These are phyloP conservation scores for Zapornia atra DNA, from an alignment of 2,113 vertebrate species.

Conservation along the genomic window DNA sequence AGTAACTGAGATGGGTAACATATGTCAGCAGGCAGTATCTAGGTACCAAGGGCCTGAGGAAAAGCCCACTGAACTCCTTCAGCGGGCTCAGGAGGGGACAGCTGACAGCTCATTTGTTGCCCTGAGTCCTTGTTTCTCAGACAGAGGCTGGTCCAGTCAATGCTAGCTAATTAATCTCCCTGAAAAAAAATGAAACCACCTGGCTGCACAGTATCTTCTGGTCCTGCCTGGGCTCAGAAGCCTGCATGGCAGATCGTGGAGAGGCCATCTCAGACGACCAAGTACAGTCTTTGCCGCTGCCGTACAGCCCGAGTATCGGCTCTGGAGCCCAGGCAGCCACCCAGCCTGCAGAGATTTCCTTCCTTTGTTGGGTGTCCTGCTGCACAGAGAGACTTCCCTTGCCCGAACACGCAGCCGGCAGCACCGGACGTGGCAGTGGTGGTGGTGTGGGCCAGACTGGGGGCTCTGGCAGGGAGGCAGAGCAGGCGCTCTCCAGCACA, in stretches of 20 bases:
- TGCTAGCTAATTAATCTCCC: constrained; percentile 14
- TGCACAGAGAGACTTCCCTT: not conserved
- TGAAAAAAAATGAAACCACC: not conserved
- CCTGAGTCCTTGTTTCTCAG: not conserved
- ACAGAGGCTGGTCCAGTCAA: not conserved
- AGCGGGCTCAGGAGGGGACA: not conserved
- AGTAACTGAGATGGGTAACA: not conserved
- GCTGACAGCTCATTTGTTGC: constrained; percentile 6
- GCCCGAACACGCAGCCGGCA: not conserved
- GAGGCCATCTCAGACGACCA: not conserved
- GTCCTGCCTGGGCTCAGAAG: not conserved
- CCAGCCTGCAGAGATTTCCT: not conserved
- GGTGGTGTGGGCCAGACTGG: not conserved
- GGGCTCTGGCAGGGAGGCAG: not conserved
- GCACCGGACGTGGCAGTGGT: not conserved
- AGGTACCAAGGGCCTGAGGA: not conserved
- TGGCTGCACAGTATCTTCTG: constrained; percentile 1
- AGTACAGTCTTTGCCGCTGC: not conserved
- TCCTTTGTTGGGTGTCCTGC: not conserved
- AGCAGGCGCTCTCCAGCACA: not conserved
- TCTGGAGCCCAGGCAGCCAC: not conserved
- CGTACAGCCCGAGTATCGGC: not conserved
- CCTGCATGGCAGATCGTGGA: not conserved
- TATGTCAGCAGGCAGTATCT: not conserved
- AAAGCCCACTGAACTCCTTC: not conserved